Percentiles rank a stretch among this genome's conserved stretches.
These are phyloP conservation scores for Carlito syrichta DNA, from an alignment of 2,113 vertebrate species.

Conservation along the genomic window DNA sequence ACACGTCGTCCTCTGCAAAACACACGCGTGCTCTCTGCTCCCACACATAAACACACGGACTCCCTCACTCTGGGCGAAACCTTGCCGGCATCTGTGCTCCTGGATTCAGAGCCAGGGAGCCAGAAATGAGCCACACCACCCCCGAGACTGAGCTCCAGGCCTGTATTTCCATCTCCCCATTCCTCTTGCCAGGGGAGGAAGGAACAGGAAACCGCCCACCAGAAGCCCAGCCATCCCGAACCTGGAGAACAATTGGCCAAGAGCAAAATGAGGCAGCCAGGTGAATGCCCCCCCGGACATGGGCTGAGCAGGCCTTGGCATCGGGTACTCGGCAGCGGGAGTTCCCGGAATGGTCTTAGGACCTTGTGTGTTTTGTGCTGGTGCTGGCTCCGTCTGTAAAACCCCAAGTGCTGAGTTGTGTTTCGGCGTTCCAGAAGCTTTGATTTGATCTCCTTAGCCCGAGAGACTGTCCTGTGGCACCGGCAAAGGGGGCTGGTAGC, in stretches of 20 bases:
- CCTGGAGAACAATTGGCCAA: background rate
- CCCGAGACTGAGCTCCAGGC: background rate
- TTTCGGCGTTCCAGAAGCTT: background rate
- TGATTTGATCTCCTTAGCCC: slow-evolving; percentile 15
- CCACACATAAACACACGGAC: background rate
- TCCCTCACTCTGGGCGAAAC: background rate
- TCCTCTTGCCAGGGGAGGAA: background rate
- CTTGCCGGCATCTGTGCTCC: background rate
- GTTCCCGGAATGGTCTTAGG: background rate
- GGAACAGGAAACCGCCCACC: background rate
- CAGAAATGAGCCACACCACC: background rate
- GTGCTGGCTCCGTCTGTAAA: background rate
- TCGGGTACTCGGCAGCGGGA: background rate
- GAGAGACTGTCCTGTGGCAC: background rate
- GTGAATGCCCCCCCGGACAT: background rate
- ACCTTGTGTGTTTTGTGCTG: background rate
- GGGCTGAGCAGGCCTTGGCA: background rate
- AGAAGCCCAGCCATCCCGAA: background rate
- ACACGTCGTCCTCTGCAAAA: background rate
- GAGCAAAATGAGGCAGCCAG: background rate
- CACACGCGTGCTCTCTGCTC: background rate
- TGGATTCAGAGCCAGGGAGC: background rate
- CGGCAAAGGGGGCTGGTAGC: background rate
- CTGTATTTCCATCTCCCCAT: slow-evolving; percentile 40
- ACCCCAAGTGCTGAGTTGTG: background rate